A percentile compares a stretch with the other conserved stretches of the same genome.
phyloP scores from a whole-genome alignment of 2,888 invertebrate genomes.

The Lagria hirta region DNA sequence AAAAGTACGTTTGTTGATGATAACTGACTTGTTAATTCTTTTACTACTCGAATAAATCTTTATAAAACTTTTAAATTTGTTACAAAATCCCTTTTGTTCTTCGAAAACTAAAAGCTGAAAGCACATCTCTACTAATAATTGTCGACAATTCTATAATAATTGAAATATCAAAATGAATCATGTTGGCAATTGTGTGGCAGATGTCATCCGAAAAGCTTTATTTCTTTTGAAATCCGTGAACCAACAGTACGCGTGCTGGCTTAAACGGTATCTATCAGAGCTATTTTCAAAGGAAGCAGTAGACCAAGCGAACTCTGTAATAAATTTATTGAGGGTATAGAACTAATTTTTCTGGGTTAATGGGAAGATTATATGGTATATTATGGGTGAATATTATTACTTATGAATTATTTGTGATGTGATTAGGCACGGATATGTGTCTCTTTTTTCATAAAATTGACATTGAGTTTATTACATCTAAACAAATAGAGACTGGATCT shows the following conservation, averaged over 20 bases:
- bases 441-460: conserved; percentile 8
- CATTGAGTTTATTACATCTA: too few species aligned
- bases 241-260: conserved; percentile 36
- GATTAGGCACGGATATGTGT: conserved; percentile 10
- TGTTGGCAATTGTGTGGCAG: conserved; percentile 28
- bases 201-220: conserved; percentile 28
- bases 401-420: conserved; percentile 33
- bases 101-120: too few species aligned
- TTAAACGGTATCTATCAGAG: conserved; percentile 40
- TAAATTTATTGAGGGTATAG: conserved; percentile 1
- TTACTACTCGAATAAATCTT: conserved; percentile 1
- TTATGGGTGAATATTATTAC: conserved; percentile 35
- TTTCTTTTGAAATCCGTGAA: conserved; percentile 32
- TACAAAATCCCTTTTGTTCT: too few species aligned
- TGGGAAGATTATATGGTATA: conserved; percentile 34
- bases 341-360: conserved; percentile 7
- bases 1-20: too few species aligned
- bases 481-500: too few species aligned
- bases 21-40: conserved; percentile 1
- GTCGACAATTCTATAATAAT: too few species aligned
- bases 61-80: too few species aligned
- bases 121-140: too few species aligned
- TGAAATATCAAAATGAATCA: conserved; percentile 12
- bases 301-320: conserved; percentile 16
- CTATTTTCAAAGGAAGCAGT: conserved; percentile 30